These are phyloP conservation scores for Steinernema feltiae DNA, from an alignment of 1,140 invertebrate species.

Conservation along the genomic window DNA sequence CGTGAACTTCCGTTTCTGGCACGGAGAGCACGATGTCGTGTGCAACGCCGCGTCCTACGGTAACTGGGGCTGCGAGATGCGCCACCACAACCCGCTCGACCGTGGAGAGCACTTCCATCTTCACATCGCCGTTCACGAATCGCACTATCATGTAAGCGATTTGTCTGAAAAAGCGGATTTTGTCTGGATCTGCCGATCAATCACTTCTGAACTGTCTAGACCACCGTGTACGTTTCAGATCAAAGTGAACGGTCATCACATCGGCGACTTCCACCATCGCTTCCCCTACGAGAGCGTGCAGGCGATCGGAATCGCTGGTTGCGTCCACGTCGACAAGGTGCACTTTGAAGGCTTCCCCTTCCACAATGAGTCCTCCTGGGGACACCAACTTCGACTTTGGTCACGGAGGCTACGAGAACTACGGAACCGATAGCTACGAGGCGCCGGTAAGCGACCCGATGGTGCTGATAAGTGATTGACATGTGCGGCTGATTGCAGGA, in stretches of 20 bases:
- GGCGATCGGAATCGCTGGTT: neutral
- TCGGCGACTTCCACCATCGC: neutral
- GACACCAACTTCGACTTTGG: neutral
- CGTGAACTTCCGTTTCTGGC: slow-evolving; percentile 11
- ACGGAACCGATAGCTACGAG: neutral
- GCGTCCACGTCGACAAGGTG: neutral
- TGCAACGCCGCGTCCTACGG: neutral
- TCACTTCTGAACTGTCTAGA: too few species aligned
- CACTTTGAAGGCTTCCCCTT: slow-evolving; percentile 9
- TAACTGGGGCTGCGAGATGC: neutral
- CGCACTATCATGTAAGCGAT: slow-evolving; percentile 2
- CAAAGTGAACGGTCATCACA: slow-evolving; percentile 5
- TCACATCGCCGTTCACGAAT: neutral
- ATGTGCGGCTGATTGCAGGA: neutral
- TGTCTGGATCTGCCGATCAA: too few species aligned
- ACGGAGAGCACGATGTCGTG: neutral
- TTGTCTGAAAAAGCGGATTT: too few species aligned
- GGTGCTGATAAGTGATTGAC: neutral
- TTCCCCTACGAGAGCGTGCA: slow-evolving; percentile 12
- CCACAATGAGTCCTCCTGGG: neutral
- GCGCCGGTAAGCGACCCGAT: neutral
- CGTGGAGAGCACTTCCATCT: slow-evolving; percentile 11
- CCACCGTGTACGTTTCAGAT: neutral
- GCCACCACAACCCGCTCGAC: slow-evolving; percentile 1
- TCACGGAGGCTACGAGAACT: neutral